Percentiles rank a stretch among this genome's conserved stretches.
Conservation (phyloP, 2,113 vertebrate genomes). For the Pantherophis guttatus region DNA sequence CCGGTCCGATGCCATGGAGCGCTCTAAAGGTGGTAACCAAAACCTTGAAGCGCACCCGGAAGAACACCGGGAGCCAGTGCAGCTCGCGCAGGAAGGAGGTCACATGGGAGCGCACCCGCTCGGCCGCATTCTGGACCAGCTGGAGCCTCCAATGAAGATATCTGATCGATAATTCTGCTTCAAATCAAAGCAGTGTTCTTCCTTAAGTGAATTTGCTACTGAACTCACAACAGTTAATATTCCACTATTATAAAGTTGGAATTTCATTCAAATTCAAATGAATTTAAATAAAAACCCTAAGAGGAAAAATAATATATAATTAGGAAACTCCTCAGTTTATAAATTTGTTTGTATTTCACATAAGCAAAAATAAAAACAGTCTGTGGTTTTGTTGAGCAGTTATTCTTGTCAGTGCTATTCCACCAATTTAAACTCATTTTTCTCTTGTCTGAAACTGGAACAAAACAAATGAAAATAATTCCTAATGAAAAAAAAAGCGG, state of each 20-base stretch:
- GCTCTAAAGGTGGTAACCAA: too few relatives aligned
- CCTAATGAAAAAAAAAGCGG: constrained; percentile 49
- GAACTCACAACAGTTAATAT: constrained; percentile 39
- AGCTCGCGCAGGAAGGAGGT: too few relatives aligned
- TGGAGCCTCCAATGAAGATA: neutral
- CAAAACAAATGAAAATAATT: constrained; percentile 49
- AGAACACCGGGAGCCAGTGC: too few relatives aligned
- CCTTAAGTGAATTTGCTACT: constrained; percentile 36
- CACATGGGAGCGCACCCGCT: too few relatives aligned
- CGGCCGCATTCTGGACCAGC: too few relatives aligned
- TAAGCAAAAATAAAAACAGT: constrained; percentile 4
- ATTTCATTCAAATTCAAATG: neutral
- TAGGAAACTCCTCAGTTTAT: neutral
- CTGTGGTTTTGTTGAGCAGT: neutral
- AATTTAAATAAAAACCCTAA: neutral
- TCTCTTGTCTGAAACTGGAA: constrained; percentile 44
- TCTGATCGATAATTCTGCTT: constrained; percentile 46
- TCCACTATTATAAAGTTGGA: neutral
- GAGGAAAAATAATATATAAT: neutral
- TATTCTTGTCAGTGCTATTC: constrained; percentile 15
- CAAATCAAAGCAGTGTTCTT: constrained; percentile 37
- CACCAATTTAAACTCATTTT: constrained; percentile 32
- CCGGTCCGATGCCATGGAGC: too few relatives aligned
- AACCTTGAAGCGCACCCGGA: too few relatives aligned
- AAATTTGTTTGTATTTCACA: constrained; percentile 13